phyloP scores from a whole-genome alignment of 2,888 invertebrate species.

The Caenorhabditis imperialis region DNA sequence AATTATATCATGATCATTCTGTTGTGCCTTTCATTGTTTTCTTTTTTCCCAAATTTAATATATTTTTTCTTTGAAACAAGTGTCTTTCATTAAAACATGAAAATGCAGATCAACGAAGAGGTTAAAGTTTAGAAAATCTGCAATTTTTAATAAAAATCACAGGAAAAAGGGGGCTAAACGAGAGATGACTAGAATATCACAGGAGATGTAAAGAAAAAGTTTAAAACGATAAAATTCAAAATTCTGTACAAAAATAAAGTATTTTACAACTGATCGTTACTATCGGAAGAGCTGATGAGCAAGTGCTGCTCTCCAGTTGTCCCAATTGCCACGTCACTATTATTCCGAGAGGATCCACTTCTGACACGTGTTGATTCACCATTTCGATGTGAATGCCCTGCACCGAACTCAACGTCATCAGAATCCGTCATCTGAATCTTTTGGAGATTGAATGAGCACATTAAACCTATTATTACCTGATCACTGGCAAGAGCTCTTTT shows the following conservation, averaged over 20 bases:
- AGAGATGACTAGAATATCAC: conserved; percentile 37
- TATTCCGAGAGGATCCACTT: conserved; percentile 16
- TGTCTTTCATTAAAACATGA: too few species aligned
- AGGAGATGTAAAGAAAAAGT: not conserved
- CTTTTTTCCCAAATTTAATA: too few species aligned
- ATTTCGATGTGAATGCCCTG: not conserved
- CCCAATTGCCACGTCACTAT: conserved; percentile 21
- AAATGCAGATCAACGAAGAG: conserved; percentile 8
- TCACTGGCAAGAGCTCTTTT: conserved; percentile 56
- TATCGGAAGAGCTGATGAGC: conserved; percentile 37
- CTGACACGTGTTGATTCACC: conserved; percentile 14
- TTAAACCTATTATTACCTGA: too few species aligned
- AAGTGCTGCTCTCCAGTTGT: conserved; percentile 39
- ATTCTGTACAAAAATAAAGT: conserved; percentile 3
- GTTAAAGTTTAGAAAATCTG: not conserved
- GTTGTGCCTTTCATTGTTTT: conserved; percentile 38
- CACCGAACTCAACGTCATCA: conserved; percentile 51
- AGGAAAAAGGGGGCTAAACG: not conserved
- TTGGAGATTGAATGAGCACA: too few species aligned
- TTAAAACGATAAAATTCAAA: not conserved
- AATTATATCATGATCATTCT: conserved; percentile 20
- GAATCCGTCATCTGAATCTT: too few species aligned
- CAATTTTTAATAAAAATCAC: not conserved
- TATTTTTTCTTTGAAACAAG: too few species aligned
- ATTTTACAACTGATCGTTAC: conserved; percentile 20